Base-by-base conservation (phyloP, 2,113 vertebrate genomes). In the Megatriorchis doriae region DNA sequence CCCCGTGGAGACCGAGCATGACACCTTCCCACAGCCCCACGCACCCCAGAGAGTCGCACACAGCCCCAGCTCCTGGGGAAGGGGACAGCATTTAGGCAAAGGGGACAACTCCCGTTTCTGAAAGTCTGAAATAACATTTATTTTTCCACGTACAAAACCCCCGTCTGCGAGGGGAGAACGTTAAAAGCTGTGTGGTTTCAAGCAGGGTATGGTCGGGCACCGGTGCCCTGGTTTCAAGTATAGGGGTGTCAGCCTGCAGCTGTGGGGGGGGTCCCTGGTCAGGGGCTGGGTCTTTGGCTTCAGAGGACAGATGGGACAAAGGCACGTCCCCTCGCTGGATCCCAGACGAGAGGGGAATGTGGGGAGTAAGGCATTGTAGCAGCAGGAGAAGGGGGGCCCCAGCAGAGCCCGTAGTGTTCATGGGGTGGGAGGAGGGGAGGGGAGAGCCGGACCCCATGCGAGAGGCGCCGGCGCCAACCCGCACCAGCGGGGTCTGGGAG, bases 1-100 rank as follows among this genome's bases (percentile, higher is more conserved):
- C 17, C 50, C 40, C 58, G 21, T 1, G 1, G 18, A 27, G 31
- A 50, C 15, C 9, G 4, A 4, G 7, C 58, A 3, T 7, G 14
- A 26, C 45, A 10, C 20, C 12, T 29, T 5, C 52, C 27, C 50
- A 13, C 56, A 7, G 58, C 59, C 42, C 23, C 16, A 1, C 0
- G 4, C 10, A 21, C 21, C 55, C 52, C 7, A 0, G 2, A 0
- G 2, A 55, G 40, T 13, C 59, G n/a, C 29, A 40, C n/a, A 8
- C 20, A 17, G 48, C 40, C 47, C 55, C 31, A 29, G 50, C 20
- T 40, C 10, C 29, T 1, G 1, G 9, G 36, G n/a, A 11, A 36
- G 15, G 47, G 58, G 20, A 45, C 29, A n/a, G 42, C 21, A 3
- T 17, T n/a, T 4, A 34, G 40, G 18, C 31, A 20, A 66, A 1